These are phyloP conservation scores for Misgurnus mizolepis DNA, from an alignment of 2,113 vertebrate species.

Conservation along the genomic window DNA sequence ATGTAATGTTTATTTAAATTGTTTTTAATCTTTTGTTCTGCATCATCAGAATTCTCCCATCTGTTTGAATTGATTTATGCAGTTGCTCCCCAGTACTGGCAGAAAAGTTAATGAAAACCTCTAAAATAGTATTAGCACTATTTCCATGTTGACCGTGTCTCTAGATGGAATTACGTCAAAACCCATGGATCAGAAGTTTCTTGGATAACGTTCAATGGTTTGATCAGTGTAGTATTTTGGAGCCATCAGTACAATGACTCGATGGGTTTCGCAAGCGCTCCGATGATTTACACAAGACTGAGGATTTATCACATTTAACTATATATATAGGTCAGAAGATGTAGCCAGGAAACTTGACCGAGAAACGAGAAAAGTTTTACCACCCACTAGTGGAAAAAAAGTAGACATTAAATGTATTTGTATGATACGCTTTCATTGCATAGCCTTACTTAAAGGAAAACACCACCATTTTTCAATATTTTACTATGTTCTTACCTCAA, in stretches of 20 bases:
- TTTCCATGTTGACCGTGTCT: neutral
- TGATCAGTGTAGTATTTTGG: constrained; percentile 26
- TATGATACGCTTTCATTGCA: neutral
- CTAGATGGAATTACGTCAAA: constrained; percentile 4
- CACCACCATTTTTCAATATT: no score
- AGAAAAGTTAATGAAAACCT: constrained; percentile 20
- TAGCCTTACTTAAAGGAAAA: no score
- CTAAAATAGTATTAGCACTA: constrained; percentile 7
- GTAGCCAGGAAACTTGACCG: neutral
- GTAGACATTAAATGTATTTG: neutral
- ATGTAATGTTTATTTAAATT: constrained; percentile 3
- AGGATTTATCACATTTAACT: constrained; percentile 12
- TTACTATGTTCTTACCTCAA: no score
- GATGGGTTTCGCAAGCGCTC: constrained; percentile 10
- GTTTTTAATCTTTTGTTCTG: neutral
- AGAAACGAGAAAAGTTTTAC: neutral
- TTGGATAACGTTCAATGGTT: neutral
- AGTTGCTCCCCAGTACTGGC: neutral
- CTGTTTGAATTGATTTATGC: neutral
- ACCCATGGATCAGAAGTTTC: constrained; percentile 16
- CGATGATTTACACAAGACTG: constrained; percentile 25
- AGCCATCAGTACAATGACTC: neutral
- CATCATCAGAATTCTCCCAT: neutral
- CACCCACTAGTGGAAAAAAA: constrained; percentile 15
- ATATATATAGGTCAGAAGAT: constrained; percentile 23